These are phyloP conservation scores for Spatulosminthurus flaviceps DNA, from an alignment of 2,888 invertebrate species.

Conservation along the genomic window DNA sequence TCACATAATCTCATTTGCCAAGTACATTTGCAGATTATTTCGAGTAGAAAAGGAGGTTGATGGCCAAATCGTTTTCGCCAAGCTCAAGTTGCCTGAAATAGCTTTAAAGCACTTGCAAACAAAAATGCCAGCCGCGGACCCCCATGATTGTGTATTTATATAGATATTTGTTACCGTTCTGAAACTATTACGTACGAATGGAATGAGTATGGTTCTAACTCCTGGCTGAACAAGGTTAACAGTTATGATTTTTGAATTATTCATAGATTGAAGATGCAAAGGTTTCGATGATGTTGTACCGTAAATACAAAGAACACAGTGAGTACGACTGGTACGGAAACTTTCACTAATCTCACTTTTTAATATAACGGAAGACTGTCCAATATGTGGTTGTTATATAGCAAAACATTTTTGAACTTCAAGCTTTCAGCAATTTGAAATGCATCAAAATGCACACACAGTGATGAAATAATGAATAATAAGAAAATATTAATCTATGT, in stretches of 20 bases:
- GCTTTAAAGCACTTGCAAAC: constrained; percentile 30
- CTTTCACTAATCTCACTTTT: neutral
- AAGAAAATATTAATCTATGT: too few relatives aligned
- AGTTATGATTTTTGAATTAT: constrained; percentile 5
- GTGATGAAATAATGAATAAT: too few relatives aligned
- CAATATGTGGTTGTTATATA: too few relatives aligned
- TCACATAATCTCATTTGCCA: too few relatives aligned
- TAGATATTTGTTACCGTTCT: neutral
- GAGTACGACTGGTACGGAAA: constrained; percentile 39
- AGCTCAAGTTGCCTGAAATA: neutral
- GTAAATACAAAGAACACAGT: constrained; percentile 31
- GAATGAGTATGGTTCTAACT: neutral
- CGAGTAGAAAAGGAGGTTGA: constrained; percentile 33
- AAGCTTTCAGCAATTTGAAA: too few relatives aligned
- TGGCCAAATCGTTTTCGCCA: constrained; percentile 15
- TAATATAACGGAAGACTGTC: too few relatives aligned
- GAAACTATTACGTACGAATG: neutral
- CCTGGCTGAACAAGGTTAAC: neutral
- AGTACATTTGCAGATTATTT: neutral
- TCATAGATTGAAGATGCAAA: constrained; percentile 27
- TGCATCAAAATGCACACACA: too few relatives aligned
- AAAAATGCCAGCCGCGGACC: constrained; percentile 20
- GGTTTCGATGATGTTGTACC: constrained; percentile 16
- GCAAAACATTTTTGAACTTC: too few relatives aligned
- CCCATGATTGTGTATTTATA: constrained; percentile 19